Evolutionary conservation across 2,888 invertebrate species (phyloP).

Genomic region (Polia nebulosa): DNA sequence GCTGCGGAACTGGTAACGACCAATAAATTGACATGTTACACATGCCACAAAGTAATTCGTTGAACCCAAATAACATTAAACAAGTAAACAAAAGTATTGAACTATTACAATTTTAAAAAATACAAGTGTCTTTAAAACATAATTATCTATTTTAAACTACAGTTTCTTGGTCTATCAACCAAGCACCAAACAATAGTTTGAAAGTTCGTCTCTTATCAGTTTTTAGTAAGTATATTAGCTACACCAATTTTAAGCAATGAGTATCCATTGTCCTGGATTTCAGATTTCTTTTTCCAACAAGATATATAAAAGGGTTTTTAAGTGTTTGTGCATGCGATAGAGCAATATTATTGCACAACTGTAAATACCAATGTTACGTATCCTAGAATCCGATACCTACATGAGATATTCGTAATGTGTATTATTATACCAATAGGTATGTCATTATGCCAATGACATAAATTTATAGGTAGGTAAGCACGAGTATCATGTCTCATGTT

Average conservation of each 20-base stretch:
- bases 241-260: neutral
- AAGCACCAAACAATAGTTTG: neutral
- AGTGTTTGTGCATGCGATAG: neutral
- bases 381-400: neutral
- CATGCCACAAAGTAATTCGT: neutral
- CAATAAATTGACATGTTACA: conserved; percentile 34
- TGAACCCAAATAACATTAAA: conserved; percentile 10
- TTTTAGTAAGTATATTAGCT: no score
- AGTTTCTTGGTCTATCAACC: neutral
- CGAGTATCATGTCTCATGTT: conserved; percentile 23
- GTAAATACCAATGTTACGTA: neutral
- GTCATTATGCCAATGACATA: conserved; percentile 35
- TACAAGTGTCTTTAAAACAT: no score
- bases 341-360: neutral
- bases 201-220: neutral
- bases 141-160: neutral
- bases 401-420: neutral
- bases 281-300: neutral
- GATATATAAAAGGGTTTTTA: neutral
- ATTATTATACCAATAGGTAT: conserved; percentile 20
- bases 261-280: no score
- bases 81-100: neutral
- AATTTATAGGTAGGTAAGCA: conserved; percentile 37
- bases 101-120: no score
- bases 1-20: conserved; percentile 20